Evolutionary conservation across 64 coral and sea anemone genomes (phyloP).

Genomic region (Exaiptasia diaphana): DNA sequence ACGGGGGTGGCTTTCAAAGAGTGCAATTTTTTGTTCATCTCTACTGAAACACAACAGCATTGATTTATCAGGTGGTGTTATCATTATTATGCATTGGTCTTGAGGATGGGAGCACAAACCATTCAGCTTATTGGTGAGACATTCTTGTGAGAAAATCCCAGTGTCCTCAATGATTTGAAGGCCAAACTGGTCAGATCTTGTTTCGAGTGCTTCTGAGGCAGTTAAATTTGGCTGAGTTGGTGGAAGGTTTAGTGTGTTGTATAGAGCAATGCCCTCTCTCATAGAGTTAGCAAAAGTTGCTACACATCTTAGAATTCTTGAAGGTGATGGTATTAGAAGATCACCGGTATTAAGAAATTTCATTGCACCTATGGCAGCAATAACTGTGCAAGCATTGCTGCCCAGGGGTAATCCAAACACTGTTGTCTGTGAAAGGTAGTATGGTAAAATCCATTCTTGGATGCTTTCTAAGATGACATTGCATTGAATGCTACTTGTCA

Average conservation of each 20-base stretch:
- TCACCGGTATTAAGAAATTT: not conserved
- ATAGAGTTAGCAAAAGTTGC: not conserved
- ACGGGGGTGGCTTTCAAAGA: slow-evolving; percentile 13
- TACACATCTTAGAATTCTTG: not conserved
- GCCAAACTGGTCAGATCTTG: not conserved
- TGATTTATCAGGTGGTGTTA: not conserved
- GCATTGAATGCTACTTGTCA: no score
- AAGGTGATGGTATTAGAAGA: not conserved
- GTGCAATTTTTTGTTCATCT: not conserved
- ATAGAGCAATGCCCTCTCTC: not conserved
- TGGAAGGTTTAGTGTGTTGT: not conserved
- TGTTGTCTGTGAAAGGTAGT: not conserved
- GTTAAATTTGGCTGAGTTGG: not conserved
- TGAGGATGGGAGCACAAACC: not conserved
- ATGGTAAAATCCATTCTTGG: slow-evolving; percentile 1
- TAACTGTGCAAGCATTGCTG: slow-evolving; percentile 36
- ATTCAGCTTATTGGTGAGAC: not conserved
- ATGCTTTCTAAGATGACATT: not conserved
- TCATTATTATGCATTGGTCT: not conserved
- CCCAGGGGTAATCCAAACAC: not conserved
- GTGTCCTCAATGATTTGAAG: not conserved
- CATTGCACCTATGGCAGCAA: slow-evolving; percentile 3
- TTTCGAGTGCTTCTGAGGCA: not conserved
- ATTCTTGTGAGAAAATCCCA: not conserved
- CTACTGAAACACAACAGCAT: not conserved